phyloP scores from a whole-genome alignment of 2,113 vertebrate species.

The Malurus alboscapulatus region DNA sequence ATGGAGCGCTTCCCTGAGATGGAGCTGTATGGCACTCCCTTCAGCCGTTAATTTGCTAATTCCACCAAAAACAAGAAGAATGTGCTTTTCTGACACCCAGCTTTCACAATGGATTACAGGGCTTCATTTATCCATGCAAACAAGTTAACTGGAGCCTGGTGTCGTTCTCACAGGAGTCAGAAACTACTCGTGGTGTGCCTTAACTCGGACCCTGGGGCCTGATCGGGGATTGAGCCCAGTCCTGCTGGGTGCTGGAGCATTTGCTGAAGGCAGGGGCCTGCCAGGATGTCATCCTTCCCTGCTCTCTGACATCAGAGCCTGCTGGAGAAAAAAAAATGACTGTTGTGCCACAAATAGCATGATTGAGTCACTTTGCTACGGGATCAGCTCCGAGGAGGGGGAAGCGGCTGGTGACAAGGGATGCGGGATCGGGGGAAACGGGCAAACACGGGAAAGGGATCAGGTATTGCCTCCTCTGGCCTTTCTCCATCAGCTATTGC shows the following conservation, averaged over 20 bases:
- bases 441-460: neutral
- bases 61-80: neutral
- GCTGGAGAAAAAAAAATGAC: constrained; percentile 35
- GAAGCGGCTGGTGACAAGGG: neutral
- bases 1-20: neutral
- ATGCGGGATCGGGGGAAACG: neutral
- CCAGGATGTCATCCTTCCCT: constrained; percentile 7
- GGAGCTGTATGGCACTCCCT: neutral
- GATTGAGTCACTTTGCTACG: constrained; percentile 62
- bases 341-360: constrained; percentile 56
- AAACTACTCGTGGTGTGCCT: neutral
- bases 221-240: neutral
- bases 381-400: constrained; percentile 37
- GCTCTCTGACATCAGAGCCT: constrained; percentile 53
- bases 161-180: neutral
- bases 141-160: neutral
- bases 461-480: neutral
- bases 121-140: neutral
- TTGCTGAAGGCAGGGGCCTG: neutral
- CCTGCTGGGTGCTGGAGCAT: neutral
- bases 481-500: neutral
- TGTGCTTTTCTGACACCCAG: neutral
- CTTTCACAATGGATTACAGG: neutral
- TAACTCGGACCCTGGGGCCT: neutral
- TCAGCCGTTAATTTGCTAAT: constrained; percentile 39